These are phyloP conservation scores for Pterostichus niger DNA, from an alignment of 2,888 invertebrate genomes.

Conservation along the genomic window DNA sequence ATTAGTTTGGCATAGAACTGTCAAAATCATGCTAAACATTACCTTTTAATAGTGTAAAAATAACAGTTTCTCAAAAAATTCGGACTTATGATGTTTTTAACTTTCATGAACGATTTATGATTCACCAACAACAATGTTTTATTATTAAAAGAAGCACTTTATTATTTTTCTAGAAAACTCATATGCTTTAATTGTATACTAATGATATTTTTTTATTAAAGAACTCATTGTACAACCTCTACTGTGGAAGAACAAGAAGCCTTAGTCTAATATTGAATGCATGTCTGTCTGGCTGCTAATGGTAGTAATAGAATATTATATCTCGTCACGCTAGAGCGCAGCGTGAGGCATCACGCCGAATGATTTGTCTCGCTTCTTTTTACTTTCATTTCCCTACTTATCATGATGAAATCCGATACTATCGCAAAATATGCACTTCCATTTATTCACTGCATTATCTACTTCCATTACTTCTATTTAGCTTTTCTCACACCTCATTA, in stretches of 20 bases:
- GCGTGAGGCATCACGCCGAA: constrained; percentile 40
- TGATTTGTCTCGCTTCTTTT: constrained; percentile 28
- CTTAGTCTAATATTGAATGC: background rate
- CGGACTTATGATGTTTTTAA: too few relatives aligned
- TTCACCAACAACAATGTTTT: too few relatives aligned
- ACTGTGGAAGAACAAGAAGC: constrained; percentile 5
- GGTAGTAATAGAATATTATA: constrained; percentile 42
- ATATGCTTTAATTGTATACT: constrained; percentile 1
- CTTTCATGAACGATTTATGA: too few relatives aligned
- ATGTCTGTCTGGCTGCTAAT: constrained; percentile 20
- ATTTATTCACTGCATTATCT: constrained; percentile 35
- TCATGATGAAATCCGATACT: constrained; percentile 24
- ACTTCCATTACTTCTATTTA: constrained; percentile 8
- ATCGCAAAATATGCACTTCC: constrained; percentile 38
- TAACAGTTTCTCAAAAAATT: too few relatives aligned
- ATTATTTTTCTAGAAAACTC: background rate
- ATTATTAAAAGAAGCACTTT: background rate
- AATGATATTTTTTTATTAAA: constrained; percentile 28
- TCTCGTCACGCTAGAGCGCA: constrained; percentile 31
- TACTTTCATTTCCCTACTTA: constrained; percentile 19
- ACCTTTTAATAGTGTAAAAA: too few relatives aligned
- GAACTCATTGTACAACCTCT: background rate
- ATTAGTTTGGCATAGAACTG: too few relatives aligned
- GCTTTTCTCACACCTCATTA: constrained; percentile 27
- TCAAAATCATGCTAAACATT: too few relatives aligned